phyloP scores from a whole-genome alignment of 2,797 vertebrate species.

The Lepilemur ruficaudatus region DNA sequence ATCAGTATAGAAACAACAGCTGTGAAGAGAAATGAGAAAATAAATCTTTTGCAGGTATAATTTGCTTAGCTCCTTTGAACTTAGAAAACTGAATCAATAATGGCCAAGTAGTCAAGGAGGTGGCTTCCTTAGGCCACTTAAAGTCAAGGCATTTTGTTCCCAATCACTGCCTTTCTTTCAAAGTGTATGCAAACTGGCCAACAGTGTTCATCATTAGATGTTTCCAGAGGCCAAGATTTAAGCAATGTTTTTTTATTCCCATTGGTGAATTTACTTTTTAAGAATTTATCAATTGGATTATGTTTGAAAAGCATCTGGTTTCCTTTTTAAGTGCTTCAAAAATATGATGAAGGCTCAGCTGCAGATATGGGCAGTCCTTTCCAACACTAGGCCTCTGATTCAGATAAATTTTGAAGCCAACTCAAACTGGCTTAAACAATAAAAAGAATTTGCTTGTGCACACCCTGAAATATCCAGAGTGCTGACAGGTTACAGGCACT shows the following conservation, averaged over 20 bases:
- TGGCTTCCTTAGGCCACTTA: not conserved
- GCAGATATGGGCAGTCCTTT: not conserved
- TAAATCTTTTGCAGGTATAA: not conserved
- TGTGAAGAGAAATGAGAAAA: conserved; percentile 20
- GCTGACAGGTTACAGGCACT: not conserved
- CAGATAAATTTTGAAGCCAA: not conserved
- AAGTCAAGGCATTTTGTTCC: not conserved
- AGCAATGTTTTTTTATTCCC: not conserved
- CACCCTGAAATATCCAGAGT: not conserved
- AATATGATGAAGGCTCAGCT: not conserved
- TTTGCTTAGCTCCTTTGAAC: not conserved
- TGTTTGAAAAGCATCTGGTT: conserved; percentile 19
- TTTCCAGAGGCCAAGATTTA: not conserved
- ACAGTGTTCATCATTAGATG: not conserved
- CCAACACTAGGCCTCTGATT: not conserved
- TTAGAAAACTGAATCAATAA: not conserved
- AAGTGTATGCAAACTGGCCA: not conserved
- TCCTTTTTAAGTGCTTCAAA: not conserved
- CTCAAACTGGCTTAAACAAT: not conserved
- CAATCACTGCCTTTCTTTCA: not conserved
- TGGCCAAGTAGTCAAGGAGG: not conserved
- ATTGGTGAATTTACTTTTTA: not conserved
- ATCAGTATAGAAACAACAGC: conserved; percentile 14
- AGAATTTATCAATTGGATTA: not conserved
- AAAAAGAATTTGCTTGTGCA: not conserved